These are phyloP conservation scores for Clarias laeviceps DNA, from an alignment of 2,797 vertebrate genomes.

Conservation along the genomic window DNA sequence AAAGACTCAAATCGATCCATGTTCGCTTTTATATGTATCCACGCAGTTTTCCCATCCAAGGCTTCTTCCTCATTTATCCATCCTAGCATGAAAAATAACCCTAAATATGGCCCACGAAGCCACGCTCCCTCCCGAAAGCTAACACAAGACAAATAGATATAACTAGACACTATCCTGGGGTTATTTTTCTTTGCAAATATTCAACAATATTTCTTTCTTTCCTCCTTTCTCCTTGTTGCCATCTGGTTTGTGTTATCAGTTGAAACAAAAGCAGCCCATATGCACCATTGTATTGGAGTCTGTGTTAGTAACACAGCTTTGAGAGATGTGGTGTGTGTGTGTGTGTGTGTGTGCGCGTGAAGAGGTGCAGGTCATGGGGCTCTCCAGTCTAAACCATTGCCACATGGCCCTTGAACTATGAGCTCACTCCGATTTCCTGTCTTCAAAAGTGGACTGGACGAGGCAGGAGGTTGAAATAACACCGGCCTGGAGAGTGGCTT, in stretches of 20 bases:
- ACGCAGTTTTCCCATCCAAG: conserved; percentile 53
- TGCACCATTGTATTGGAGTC: conserved; percentile 58
- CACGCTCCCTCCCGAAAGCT: conserved; percentile 71
- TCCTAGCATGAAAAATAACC: conserved; percentile 78
- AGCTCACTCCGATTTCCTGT: conserved; percentile 90
- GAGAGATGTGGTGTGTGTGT: conserved; percentile 64
- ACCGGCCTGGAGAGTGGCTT: conserved; percentile 76
- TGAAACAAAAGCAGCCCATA: conserved; percentile 73
- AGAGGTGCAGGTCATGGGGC: conserved; percentile 71
- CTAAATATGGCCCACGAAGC: conserved; percentile 68
- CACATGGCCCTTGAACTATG: conserved; percentile 84
- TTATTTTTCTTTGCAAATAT: conserved; percentile 88
- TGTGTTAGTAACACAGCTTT: conserved; percentile 70
- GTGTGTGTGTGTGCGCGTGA: conserved; percentile 63
- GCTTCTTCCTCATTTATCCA: conserved; percentile 62
- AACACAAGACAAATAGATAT: conserved; percentile 79
- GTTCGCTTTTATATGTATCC: conserved; percentile 13
- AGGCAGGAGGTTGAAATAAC: conserved; percentile 82
- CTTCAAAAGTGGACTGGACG: conserved; percentile 76
- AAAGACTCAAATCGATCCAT: conserved; percentile 30
- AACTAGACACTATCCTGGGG: conserved; percentile 77
- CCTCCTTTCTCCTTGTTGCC: conserved; percentile 69
- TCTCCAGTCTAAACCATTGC: conserved; percentile 83
- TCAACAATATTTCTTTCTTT: conserved; percentile 79
- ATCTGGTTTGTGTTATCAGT: conserved; percentile 83